Percentiles rank a stretch among this genome's conserved stretches.
phyloP scores from a whole-genome alignment of 30 jellyfish, hydroid and myxozoan species.

The Morbakka virulenta region DNA sequence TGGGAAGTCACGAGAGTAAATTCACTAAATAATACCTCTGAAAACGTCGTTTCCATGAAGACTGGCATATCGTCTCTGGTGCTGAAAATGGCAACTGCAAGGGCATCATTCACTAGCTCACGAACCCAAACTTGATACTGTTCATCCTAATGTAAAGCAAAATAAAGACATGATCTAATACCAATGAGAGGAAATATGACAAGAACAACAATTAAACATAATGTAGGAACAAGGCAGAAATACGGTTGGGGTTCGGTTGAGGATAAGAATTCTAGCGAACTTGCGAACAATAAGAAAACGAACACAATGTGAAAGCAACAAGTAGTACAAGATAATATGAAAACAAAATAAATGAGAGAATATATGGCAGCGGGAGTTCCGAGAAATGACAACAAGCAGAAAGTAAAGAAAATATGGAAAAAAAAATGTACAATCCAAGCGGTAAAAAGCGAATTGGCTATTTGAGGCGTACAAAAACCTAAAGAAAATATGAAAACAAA shows the following conservation, averaged over 20 bases:
- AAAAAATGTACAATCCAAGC: no score
- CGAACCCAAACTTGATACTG: slow-evolving; percentile 75
- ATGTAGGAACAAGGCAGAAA: background rate
- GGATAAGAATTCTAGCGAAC: no score
- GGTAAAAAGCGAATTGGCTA: no score
- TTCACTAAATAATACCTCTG: slow-evolving; percentile 54
- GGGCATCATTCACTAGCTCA: slow-evolving; percentile 35
- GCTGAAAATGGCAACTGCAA: slow-evolving; percentile 86
- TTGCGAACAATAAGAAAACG: no score
- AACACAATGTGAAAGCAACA: background rate
- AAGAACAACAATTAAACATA: background rate
- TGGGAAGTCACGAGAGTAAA: no score
- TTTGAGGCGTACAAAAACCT: no score
- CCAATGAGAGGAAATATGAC: background rate
- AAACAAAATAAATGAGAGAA: no score
- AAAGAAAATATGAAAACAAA: no score
- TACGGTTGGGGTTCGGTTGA: no score
- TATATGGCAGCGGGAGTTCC: no score
- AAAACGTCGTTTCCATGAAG: slow-evolving; percentile 40
- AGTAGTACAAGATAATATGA: background rate
- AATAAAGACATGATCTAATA: background rate
- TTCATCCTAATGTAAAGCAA: slow-evolving; percentile 20
- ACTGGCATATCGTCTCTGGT: slow-evolving; percentile 62
- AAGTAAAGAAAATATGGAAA: no score
- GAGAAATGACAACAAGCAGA: no score